These are phyloP conservation scores for Marcusenius ussheri DNA, from an alignment of 2,113 vertebrate species.

Conservation along the genomic window DNA sequence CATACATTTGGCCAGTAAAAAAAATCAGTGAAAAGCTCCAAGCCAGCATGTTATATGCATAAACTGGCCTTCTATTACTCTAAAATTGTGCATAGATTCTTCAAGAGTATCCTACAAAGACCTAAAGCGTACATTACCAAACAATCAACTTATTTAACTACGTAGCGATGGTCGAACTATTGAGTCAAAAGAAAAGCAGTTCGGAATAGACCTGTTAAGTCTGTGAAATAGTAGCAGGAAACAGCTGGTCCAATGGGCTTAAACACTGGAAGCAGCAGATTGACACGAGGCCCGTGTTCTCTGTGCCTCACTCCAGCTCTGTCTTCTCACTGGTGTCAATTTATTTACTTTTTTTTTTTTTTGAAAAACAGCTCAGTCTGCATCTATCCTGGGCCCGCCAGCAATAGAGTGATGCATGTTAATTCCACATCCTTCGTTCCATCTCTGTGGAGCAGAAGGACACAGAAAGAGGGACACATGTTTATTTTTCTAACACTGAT, in stretches of 20 bases:
- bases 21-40: conserved; percentile 1
- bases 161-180: background rate
- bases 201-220: background rate
- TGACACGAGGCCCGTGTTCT: conserved; percentile 38
- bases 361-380: conserved; percentile 16
- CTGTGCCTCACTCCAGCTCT: conserved; percentile 18
- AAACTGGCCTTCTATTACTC: background rate
- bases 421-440: conserved; percentile 83
- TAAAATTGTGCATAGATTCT: background rate
- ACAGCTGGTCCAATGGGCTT: background rate
- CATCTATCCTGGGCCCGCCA: conserved; percentile 83
- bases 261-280: conserved; percentile 9
- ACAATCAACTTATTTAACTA: background rate
- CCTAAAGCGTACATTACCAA: background rate
- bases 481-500: background rate
- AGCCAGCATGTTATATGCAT: background rate
- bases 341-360: conserved; percentile 12
- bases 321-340: conserved; percentile 20
- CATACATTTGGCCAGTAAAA: conserved; percentile 1
- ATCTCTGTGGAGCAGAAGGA: conserved; percentile 60
- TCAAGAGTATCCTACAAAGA: background rate
- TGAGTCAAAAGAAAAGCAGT: background rate
- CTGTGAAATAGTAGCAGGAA: background rate
- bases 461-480: background rate
- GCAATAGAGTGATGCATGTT: conserved; percentile 59